phyloP scores from a whole-genome alignment of 2,113 vertebrate genomes.

The Pyxicephalus adspersus region DNA sequence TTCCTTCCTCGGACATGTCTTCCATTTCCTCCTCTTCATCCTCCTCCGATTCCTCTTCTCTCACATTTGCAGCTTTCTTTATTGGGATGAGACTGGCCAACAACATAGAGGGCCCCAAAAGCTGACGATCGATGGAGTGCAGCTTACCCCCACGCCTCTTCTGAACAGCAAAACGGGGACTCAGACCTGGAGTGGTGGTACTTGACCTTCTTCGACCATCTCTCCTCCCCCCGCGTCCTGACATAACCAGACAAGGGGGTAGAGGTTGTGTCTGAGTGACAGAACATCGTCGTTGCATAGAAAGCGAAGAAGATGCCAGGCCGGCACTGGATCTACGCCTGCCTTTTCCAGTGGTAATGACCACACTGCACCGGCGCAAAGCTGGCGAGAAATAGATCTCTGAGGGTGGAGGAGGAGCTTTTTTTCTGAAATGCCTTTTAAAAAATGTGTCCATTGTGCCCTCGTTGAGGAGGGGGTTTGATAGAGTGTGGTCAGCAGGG shows the following conservation, averaged over 20 bases:
- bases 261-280: slow-evolving; percentile 61
- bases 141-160: slow-evolving; percentile 56
- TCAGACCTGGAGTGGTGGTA: slow-evolving; percentile 79
- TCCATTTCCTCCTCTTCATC: slow-evolving; percentile 57
- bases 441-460: slow-evolving; percentile 86
- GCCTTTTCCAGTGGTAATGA: slow-evolving; percentile 81
- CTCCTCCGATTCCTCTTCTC: slow-evolving; percentile 60
- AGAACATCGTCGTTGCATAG: slow-evolving; percentile 74
- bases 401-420: slow-evolving; percentile 53
- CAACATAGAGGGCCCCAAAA: slow-evolving; percentile 74
- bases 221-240: neutral
- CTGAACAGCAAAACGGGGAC: slow-evolving; percentile 79
- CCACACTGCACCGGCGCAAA: slow-evolving; percentile 49
- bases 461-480: slow-evolving; percentile 19
- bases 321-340: slow-evolving; percentile 81
- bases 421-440: slow-evolving; percentile 78
- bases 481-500: neutral
- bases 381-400: slow-evolving; percentile 38
- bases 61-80: slow-evolving; percentile 62
- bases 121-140: slow-evolving; percentile 66
- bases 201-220: slow-evolving; percentile 78
- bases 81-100: slow-evolving; percentile 76
- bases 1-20: slow-evolving; percentile 28
- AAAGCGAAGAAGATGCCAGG: slow-evolving; percentile 75
- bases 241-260: slow-evolving; percentile 58